Evolutionary conservation across 2,113 vertebrate species (phyloP), one percentile per base, ranked within the genome.

Genomic region (Erpornis zantholeuca): DNA sequence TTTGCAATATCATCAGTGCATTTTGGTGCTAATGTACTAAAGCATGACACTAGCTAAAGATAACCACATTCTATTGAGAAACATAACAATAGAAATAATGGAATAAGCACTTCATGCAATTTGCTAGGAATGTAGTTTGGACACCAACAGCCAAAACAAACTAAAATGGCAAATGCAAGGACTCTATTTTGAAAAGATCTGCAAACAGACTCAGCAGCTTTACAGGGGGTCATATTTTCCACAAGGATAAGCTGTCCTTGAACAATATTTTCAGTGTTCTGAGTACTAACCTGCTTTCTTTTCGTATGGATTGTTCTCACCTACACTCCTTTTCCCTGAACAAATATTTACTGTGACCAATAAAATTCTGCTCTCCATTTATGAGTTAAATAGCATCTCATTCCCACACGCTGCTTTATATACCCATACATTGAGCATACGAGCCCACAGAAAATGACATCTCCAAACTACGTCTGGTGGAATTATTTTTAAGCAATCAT

Each of bases 101-200:
- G 96, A 92, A 97, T 95, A 97, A 96, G 95, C 96, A 95, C 95
- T 97, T 88, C 90, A 61, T 96, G 96, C 95, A 86, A 96, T 96
- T 97, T 96, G 90, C 93, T 96, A 96, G 95, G 96, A 96, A 97
- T 96, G 96, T 92, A 94, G 84, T 95, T 97, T 97, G 96, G 94
- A 97, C 93, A 96, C 94, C 84, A 96, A 89, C 95, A 96, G 95
- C 97, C 96, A 97, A 97, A 97, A 97, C 94, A 97, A 97, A 97
- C 95, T 94, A 44, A 95, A 96, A 95, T 96, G 94, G 94, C 95
- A 97, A 97, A 96, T 96, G 95, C 94, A 93, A 97, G 97, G 94
- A 95, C 88, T 94, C 80, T 97, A 50, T 97, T 97, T 94, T 96
- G 94, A 96, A 96, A 96, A 84, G 90, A 97, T 97, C 87, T 96